phyloP scores from a whole-genome alignment of 2,113 vertebrate genomes.

The Eudyptes chrysolophus region DNA sequence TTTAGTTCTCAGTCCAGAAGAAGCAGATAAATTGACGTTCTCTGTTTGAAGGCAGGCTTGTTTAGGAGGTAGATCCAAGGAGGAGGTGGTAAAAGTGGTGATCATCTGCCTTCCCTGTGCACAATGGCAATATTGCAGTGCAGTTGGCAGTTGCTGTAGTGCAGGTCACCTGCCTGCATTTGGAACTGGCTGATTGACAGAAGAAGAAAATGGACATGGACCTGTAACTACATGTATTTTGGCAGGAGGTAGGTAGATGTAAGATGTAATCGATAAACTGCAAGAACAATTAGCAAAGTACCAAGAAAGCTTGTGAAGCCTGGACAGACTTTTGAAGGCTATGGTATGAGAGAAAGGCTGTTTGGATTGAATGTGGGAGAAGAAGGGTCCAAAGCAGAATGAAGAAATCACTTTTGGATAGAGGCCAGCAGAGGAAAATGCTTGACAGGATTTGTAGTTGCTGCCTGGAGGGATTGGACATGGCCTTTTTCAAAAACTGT shows the following conservation, averaged over 20 bases:
- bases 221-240: not conserved
- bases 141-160: not conserved
- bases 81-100: not conserved
- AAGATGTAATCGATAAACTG: not conserved
- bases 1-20: not conserved
- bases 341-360: not conserved
- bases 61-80: not conserved
- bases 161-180: not conserved
- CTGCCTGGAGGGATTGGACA: not conserved
- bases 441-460: not conserved
- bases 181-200: not conserved
- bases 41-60: not conserved
- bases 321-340: not conserved
- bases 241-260: not conserved
- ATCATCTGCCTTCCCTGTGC: not conserved
- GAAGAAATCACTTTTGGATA: not conserved
- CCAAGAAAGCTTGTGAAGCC: rapidly evolving
- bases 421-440: not conserved
- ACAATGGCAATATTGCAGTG: not conserved
- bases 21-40: not conserved
- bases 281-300: not conserved
- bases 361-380: not conserved
- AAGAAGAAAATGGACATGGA: not conserved
- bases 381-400: not conserved
- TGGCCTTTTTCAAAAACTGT: not conserved